Conservation (phyloP, 1,140 invertebrate genomes). For the Bombus superbus region DNA sequence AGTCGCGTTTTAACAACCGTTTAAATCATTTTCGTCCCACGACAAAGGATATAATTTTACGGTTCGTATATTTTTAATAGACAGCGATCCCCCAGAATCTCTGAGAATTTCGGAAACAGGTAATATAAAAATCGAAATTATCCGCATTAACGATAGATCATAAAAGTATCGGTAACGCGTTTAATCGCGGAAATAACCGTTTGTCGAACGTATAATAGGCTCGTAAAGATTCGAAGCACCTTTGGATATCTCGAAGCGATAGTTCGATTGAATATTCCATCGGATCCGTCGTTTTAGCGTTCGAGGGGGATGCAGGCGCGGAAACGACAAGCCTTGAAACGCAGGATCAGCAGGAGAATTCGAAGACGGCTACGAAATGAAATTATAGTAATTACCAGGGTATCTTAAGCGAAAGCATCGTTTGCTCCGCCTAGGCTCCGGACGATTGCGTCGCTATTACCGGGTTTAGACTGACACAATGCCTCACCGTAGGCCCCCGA, state of each 20-base stretch:
- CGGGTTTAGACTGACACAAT: slow-evolving; percentile 52
- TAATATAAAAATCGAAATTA: background rate
- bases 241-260: background rate
- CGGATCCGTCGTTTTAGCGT: background rate
- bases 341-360: slow-evolving; percentile 34
- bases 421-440: slow-evolving; percentile 22
- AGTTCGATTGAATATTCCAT: slow-evolving; percentile 5
- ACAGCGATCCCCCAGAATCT: background rate
- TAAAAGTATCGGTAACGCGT: no score
- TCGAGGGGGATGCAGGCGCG: background rate
- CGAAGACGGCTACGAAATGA: slow-evolving; percentile 44
- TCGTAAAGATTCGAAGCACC: background rate
- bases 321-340: slow-evolving; percentile 28
- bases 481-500: slow-evolving; percentile 40
- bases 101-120: no score
- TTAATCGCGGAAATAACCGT: background rate
- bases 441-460: slow-evolving; percentile 43
- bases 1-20: background rate
- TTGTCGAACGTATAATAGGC: background rate
- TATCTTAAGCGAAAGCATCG: slow-evolving; percentile 44
- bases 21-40: background rate
- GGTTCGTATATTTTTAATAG: no score
- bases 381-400: slow-evolving; percentile 62
- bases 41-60: background rate
- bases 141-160: background rate